These are phyloP conservation scores for Chloroceryle aenea DNA, from an alignment of 2,113 vertebrate species.

Conservation along the genomic window DNA sequence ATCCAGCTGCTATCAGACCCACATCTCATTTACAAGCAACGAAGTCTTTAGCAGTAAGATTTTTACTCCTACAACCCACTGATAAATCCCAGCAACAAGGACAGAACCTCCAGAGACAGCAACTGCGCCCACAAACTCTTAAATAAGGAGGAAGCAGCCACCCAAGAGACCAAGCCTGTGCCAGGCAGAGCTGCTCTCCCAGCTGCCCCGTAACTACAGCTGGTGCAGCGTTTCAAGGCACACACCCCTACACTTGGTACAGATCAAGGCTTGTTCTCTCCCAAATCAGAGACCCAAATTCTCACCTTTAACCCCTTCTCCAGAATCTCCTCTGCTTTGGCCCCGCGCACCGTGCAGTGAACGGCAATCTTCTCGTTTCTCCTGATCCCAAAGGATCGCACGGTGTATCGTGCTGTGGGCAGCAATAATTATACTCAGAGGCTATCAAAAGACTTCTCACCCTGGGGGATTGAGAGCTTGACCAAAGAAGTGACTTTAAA, in stretches of 20 bases:
- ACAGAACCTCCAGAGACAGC: neutral
- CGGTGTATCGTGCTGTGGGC: conserved; percentile 91
- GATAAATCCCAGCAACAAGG: neutral
- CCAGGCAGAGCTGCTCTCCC: neutral
- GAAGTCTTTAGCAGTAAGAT: neutral
- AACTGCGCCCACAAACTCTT: accelerated
- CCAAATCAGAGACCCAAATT: neutral
- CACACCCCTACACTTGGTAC: accelerated
- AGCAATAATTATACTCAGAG: neutral
- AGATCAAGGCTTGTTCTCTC: neutral
- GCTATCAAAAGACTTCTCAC: accelerated
- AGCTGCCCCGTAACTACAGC: accelerated
- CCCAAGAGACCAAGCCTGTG: accelerated
- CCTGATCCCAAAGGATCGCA: conserved; percentile 95
- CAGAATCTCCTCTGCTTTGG: conserved; percentile 97
- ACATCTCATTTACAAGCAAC: accelerated
- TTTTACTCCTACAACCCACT: too few species aligned
- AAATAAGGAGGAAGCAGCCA: neutral
- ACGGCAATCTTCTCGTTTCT: conserved; percentile 99
- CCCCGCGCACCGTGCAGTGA: conserved; percentile 96
- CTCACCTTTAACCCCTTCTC: conserved; percentile 93
- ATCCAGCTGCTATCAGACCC: neutral
- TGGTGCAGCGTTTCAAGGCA: accelerated
- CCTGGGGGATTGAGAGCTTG: accelerated
- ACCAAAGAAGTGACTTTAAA: accelerated